Evolutionary conservation across 1,140 invertebrate genomes (phyloP).

Genomic region (Cydia pomonella): DNA sequence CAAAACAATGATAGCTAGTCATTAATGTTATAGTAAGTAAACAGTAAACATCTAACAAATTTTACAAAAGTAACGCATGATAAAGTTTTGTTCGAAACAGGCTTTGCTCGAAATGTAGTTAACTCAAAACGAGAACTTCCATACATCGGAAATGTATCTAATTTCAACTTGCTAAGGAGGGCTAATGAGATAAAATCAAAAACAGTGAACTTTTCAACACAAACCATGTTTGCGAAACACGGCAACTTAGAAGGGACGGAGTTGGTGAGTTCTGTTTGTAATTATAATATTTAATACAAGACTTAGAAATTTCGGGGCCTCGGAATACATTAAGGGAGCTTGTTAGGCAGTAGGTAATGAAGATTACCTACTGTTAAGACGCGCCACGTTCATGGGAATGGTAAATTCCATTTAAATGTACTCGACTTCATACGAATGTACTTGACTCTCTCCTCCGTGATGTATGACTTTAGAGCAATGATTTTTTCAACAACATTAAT

Average conservation of each 20-base stretch:
- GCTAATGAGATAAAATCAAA: conserved; percentile 31
- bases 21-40: no score
- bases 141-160: background rate
- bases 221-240: conserved; percentile 14
- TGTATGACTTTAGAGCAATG: no score
- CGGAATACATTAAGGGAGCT: conserved; percentile 17
- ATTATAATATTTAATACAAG: conserved; percentile 33
- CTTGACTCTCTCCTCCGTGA: no score
- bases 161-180: conserved; percentile 1
- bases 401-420: no score
- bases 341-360: background rate
- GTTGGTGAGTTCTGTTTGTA: background rate
- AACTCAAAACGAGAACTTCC: background rate
- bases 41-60: background rate
- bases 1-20: no score
- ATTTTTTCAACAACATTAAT: no score
- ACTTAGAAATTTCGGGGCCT: conserved; percentile 13
- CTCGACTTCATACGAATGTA: no score
- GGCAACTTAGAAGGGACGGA: background rate
- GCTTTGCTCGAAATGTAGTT: background rate
- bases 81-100: background rate
- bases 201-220: conserved; percentile 23
- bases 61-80: background rate
- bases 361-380: background rate
- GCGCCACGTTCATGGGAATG: background rate